Evolutionary conservation across 2,113 vertebrate species (phyloP).

Genomic region (Petrocephalus microphthalmus): DNA sequence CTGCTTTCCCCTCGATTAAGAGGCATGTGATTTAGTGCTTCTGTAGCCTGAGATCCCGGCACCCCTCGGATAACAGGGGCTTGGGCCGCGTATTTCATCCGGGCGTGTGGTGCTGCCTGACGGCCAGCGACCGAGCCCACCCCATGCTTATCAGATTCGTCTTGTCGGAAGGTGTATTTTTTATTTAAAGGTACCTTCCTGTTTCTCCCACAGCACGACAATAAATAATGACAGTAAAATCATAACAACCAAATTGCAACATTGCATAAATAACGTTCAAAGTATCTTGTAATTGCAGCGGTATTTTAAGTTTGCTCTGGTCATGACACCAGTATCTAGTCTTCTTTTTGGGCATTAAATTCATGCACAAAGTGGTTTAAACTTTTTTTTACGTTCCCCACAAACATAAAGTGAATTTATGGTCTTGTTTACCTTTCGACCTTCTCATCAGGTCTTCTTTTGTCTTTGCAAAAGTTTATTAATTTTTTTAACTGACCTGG

Average conservation of each 20-base stretch:
- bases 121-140: neutral
- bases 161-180: conserved; percentile 25
- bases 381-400: conserved; percentile 25
- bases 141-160: conserved; percentile 32
- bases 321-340: conserved; percentile 35
- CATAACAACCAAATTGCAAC: conserved; percentile 22
- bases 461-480: neutral
- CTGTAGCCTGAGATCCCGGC: neutral
- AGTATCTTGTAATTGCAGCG: conserved; percentile 33
- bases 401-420: conserved; percentile 28
- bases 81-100: neutral
- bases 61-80: conserved; percentile 11
- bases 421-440: conserved; percentile 17
- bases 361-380: conserved; percentile 21
- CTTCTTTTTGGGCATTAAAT: conserved; percentile 40
- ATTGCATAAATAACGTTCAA: conserved; percentile 37
- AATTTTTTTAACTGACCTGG: neutral
- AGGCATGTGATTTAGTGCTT: neutral
- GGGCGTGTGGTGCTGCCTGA: neutral
- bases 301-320: conserved; percentile 41
- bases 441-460: conserved; percentile 21
- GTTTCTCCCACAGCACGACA: conserved; percentile 34
- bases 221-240: conserved; percentile 44
- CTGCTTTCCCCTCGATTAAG: neutral
- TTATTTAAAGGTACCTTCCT: conserved; percentile 18